A percentile compares a stretch with the other conserved stretches of the same genome.
Evolutionary conservation across 2,888 invertebrate genomes (phyloP).

Genomic region (Caprella mutica): DNA sequence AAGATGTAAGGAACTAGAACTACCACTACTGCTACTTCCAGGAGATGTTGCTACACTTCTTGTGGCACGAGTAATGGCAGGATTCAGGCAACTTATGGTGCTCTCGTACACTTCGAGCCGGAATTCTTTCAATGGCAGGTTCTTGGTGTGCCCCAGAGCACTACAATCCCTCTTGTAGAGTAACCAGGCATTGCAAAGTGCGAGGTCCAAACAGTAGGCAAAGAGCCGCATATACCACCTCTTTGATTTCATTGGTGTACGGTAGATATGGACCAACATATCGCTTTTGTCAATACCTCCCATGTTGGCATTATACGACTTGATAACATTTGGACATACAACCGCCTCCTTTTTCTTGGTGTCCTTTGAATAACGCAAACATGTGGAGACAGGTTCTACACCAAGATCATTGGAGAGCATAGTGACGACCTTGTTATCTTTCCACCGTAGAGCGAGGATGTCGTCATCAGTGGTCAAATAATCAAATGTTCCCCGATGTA

Average conservation of each 20-base stretch:
- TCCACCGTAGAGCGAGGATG: conserved; percentile 13
- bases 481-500: conserved; percentile 10
- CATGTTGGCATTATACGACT: conserved; percentile 13
- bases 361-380: conserved; percentile 4
- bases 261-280: conserved; percentile 16
- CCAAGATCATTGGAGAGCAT: conserved; percentile 14
- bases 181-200: conserved; percentile 4
- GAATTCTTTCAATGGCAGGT: conserved; percentile 10
- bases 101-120: neutral
- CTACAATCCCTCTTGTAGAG: conserved; percentile 10
- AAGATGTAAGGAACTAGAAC: neutral
- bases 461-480: conserved; percentile 13
- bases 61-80: neutral
- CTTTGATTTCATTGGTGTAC: conserved; percentile 10
- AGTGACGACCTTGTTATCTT: conserved; percentile 19
- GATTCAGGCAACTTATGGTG: neutral
- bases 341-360: conserved; percentile 2
- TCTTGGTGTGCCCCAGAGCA: neutral
- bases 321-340: conserved; percentile 1
- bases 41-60: neutral
- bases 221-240: conserved; percentile 13
- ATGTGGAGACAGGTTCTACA: neutral
- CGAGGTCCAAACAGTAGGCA: conserved; percentile 11
- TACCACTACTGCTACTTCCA: neutral
- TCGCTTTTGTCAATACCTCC: conserved; percentile 18